Evolutionary conservation across 2,888 invertebrate species (phyloP), one percentile per base, ranked within the genome.

Genomic region (Eristalis arbustorum): DNA sequence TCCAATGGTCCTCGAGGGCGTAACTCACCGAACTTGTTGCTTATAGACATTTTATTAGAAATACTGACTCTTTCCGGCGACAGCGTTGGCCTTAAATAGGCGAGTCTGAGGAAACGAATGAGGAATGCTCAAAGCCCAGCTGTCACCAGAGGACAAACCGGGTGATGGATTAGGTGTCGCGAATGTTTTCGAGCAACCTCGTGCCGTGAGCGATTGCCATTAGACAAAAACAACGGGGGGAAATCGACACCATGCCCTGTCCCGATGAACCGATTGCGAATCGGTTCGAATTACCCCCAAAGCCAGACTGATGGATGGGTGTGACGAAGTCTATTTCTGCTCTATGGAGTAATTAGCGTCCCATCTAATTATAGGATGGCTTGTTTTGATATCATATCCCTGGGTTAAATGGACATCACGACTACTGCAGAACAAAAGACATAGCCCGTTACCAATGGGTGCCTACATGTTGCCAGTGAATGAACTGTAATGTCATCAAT

Each of bases 1-100:
- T 11, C n/a, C 6, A 23, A 5, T 11, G 0, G 31, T 31, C 5
- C 0, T 31, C 3, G n/a, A 0, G 6, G 1, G 11, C 10, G 11
- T 18, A 5, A 81, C 85, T 85, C 18, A 81, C 85, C 69, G 56
- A 69, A 25, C 85, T 81, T 85, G 76, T 61, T 81, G 61, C 61
- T 69, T 56, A 34, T 77, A 31, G 69, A 73, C 34, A 40, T 64
- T 23, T 63, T 40, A 64, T 68, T n/a, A 62, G 77, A 69, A 64
- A 73, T 69, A 85, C 81, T 85, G 69, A 61, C 49, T 66, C 13
- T 56, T 4, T 0, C n/a, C 28, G 18, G 18, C 13, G 6, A 42
- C 18, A 28, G 56, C n/a, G 49, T 28, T 23, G 34, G 23, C 72
- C 64, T 84, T 84, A 84, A 80, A 80, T 81, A 76, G 75, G 14